These are phyloP conservation scores for Lasioglossum calceatum DNA, from an alignment of 2,888 invertebrate species.

Conservation along the genomic window DNA sequence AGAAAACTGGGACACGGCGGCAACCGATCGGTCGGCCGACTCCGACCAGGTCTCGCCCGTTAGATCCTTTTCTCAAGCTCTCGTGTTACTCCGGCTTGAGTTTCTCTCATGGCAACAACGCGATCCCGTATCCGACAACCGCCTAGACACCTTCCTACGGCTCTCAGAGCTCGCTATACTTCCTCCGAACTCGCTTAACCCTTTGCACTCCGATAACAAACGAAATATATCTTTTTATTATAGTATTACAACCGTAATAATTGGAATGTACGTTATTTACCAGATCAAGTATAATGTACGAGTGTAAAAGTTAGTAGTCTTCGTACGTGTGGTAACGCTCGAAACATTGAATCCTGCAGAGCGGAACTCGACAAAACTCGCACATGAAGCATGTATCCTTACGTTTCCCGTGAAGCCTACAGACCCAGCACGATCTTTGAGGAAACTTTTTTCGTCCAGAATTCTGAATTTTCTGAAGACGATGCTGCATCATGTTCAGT, in stretches of 20 bases:
- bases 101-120: conserved; percentile 68
- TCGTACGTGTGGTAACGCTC: conserved; percentile 12
- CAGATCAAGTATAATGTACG: background rate
- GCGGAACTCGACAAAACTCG: conserved; percentile 13
- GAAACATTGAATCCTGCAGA: conserved; percentile 16
- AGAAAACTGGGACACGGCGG: conserved; percentile 36
- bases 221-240: background rate
- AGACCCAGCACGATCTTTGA: conserved; percentile 18
- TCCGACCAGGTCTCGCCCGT: conserved; percentile 23
- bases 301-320: background rate
- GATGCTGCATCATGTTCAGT: conserved; percentile 24
- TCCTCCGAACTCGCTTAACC: background rate
- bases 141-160: background rate
- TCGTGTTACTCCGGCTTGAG: conserved; percentile 62
- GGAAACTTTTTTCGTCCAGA: conserved; percentile 11
- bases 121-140: background rate
- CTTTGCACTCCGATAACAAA: conserved; percentile 10
- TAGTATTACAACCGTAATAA: background rate
- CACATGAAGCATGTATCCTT: conserved; percentile 30
- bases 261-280: background rate
- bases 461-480: conserved; percentile 23
- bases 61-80: conserved; percentile 55
- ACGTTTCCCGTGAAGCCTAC: conserved; percentile 5
- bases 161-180: background rate
- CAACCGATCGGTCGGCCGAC: background rate